These are phyloP conservation scores for Spinus pinus DNA, from an alignment of 2,797 vertebrate species.

Conservation along the genomic window DNA sequence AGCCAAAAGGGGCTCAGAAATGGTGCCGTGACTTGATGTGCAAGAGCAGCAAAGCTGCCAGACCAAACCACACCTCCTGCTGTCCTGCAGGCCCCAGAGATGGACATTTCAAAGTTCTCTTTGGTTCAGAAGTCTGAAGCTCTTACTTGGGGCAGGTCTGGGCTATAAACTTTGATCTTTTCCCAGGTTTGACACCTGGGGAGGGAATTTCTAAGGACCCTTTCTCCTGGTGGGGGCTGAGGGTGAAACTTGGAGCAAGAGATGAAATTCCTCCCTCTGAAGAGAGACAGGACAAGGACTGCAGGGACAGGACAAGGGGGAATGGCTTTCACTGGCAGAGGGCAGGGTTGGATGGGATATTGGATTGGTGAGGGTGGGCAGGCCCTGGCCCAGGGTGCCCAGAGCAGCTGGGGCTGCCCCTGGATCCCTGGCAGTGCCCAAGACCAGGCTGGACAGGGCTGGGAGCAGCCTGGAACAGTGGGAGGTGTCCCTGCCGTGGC, in stretches of 20 bases:
- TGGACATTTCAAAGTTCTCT: background rate
- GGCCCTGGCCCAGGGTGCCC: background rate
- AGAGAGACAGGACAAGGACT: background rate
- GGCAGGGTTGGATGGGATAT: accelerated
- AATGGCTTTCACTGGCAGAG: background rate
- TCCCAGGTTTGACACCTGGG: background rate
- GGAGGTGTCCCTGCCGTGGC: background rate
- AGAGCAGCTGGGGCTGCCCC: background rate
- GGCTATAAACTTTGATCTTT: background rate
- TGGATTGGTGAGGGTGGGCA: background rate
- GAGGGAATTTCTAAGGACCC: background rate
- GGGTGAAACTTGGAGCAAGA: accelerated
- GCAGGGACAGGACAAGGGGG: background rate
- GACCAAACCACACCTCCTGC: background rate
- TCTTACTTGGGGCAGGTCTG: background rate
- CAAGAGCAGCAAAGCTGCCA: background rate
- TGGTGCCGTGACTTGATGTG: background rate
- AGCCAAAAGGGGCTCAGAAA: background rate
- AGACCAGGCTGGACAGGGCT: background rate
- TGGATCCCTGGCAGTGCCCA: background rate
- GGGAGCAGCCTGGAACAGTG: background rate
- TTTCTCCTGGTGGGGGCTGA: background rate
- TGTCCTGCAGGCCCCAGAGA: background rate
- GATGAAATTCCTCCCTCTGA: background rate
- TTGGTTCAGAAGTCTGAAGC: background rate